Evolutionary conservation across 2,113 vertebrate species (phyloP), one percentile per base, ranked within the genome.

Genomic region (Arvicanthis niloticus): DNA sequence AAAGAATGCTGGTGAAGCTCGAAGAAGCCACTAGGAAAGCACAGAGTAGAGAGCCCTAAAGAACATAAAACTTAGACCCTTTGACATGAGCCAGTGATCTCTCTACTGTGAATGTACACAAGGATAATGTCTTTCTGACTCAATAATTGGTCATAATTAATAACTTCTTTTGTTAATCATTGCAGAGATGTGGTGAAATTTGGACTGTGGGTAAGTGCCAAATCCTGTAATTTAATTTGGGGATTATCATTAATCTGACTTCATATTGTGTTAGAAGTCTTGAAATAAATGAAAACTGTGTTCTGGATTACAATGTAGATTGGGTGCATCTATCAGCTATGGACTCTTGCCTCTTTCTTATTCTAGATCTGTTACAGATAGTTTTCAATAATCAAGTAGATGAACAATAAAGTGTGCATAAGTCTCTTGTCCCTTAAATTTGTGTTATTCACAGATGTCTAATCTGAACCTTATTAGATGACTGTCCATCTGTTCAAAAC

Each of bases 141-240:
- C 16, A 48, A 51, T 60, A 37, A 75, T 84, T 56, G 56, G 70
- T 53, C 37, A 53, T 77, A 89, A 87, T 75, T 75, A 86, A 73
- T 90, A 13, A 48, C 78, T 91, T 22, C 60, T 92, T 70, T 60
- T 86, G 72, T 76, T 84, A 96, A 62, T 81, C 87, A 67, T 92
- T 73, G 4, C 29, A 85, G 91, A 90, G 13, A 85, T 70, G 9
- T 75, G 89, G 75, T 84, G 31, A 86, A 82, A 93, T 58, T 91
- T 0, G 1, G 68, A 1, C 5, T 88, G 0, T 42, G 24, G 9
- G n/a, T 78, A 88, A 91, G 82, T 85, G 53, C 22, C 80, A 92
- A 65, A 67, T 26, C 1, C 5, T 3, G 8, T 51, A 88, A 90
- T 75, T 93, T 93, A 82, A 82, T 65, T 90, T 85, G 9, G 1